These are phyloP conservation scores for Dasypus novemcinctus DNA, from an alignment of 2,113 vertebrate species.

Conservation along the genomic window DNA sequence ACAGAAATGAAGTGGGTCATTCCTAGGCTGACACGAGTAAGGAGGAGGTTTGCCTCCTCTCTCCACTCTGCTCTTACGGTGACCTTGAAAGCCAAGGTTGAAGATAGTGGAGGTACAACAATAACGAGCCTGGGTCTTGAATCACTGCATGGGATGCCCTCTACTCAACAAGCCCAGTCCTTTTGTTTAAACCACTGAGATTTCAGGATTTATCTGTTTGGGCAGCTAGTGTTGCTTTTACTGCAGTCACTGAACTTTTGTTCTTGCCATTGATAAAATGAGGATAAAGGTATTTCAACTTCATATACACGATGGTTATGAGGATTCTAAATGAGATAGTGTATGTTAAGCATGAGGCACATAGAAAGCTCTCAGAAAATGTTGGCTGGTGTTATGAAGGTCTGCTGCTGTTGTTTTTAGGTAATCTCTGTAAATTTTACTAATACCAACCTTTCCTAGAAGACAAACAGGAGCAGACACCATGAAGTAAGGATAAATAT, in stretches of 20 bases:
- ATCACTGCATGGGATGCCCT: neutral
- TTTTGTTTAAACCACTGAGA: neutral
- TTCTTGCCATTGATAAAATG: neutral
- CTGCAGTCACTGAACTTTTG: neutral
- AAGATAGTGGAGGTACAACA: neutral
- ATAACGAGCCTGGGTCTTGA: neutral
- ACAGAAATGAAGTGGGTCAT: neutral
- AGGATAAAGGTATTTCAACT: neutral
- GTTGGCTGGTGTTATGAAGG: neutral
- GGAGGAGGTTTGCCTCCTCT: neutral
- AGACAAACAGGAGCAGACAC: neutral
- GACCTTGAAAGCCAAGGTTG: neutral
- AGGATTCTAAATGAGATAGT: neutral
- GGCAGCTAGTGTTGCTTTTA: neutral
- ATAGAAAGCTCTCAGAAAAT: neutral
- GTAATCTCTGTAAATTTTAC: neutral
- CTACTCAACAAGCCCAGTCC: neutral
- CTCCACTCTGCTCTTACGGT: neutral
- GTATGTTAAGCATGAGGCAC: neutral
- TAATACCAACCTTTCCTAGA: neutral
- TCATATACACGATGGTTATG: neutral
- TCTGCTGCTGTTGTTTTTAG: neutral
- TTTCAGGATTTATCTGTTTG: neutral
- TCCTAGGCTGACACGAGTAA: neutral
- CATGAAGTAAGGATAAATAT: neutral